A percentile compares a stretch with the other conserved stretches of the same genome.
Conservation (phyloP, 2,888 invertebrate genomes). For the Congeria kusceri region DNA sequence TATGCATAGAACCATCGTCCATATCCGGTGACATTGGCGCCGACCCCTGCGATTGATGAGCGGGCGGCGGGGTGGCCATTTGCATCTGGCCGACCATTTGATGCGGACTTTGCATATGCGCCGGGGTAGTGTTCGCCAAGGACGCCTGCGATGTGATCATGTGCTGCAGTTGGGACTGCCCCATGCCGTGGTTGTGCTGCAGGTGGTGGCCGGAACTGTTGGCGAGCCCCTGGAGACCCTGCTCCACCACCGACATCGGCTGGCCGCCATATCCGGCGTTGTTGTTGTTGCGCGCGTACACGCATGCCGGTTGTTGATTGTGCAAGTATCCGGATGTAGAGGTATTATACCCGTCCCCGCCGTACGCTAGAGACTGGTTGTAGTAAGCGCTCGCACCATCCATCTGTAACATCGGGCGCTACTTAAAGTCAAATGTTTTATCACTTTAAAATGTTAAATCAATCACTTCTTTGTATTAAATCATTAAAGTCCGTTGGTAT, state of each 20-base stretch:
- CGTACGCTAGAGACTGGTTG: slow-evolving; percentile 70
- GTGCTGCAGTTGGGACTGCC: slow-evolving; percentile 38
- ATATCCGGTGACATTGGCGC: slow-evolving; percentile 53
- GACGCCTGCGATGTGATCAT: slow-evolving; percentile 50
- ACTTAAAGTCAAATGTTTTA: no score
- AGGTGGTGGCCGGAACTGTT: slow-evolving; percentile 47
- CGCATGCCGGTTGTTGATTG: slow-evolving; percentile 69
- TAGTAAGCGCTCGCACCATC: slow-evolving; percentile 76
- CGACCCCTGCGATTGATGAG: slow-evolving; percentile 64
- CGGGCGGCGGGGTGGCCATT: slow-evolving; percentile 72
- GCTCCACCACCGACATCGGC: slow-evolving; percentile 80
- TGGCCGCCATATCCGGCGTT: slow-evolving; percentile 77
- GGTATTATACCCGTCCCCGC: slow-evolving; percentile 65
- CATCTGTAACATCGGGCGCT: slow-evolving; percentile 62
- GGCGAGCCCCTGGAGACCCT: slow-evolving; percentile 59
- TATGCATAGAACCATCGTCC: slow-evolving; percentile 50
- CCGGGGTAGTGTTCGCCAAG: slow-evolving; percentile 71
- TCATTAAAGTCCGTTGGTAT: no score
- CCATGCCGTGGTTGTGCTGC: slow-evolving; percentile 54
- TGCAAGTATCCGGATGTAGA: slow-evolving; percentile 54
- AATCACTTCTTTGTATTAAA: no score
- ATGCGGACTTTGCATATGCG: slow-evolving; percentile 71
- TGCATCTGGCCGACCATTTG: slow-evolving; percentile 58
- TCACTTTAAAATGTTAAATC: no score
- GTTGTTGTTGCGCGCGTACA: slow-evolving; percentile 68